Evolutionary conservation across 2,797 vertebrate species (phyloP).

Genomic region (Botia almorhae): DNA sequence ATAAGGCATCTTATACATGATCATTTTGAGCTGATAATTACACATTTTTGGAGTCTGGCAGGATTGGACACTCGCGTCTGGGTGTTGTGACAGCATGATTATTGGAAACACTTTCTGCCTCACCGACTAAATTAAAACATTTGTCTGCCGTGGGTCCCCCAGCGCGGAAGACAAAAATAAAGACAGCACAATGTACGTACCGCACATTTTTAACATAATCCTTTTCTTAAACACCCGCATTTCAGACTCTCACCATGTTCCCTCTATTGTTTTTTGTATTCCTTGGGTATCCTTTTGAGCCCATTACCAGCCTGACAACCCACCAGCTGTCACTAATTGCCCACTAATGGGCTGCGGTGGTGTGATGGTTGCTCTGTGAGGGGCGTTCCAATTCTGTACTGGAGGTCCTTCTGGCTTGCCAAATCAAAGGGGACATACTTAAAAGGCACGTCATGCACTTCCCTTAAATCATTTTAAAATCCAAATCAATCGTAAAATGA

Average conservation of each 20-base stretch:
- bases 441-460: constrained; percentile 80
- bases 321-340: constrained; percentile 88
- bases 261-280: constrained; percentile 75
- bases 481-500: constrained; percentile 64
- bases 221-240: constrained; percentile 66
- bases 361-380: constrained; percentile 80
- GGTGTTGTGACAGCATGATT: constrained; percentile 59
- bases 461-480: constrained; percentile 72
- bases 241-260: constrained; percentile 63
- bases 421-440: constrained; percentile 81
- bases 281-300: constrained; percentile 77
- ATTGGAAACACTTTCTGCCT: constrained; percentile 53
- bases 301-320: constrained; percentile 84
- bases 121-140: constrained; percentile 58
- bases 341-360: constrained; percentile 84
- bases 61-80: constrained; percentile 56
- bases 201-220: constrained; percentile 54
- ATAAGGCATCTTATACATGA: constrained; percentile 61
- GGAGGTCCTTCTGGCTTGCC: constrained; percentile 79
- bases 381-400: constrained; percentile 78
- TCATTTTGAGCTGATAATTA: constrained; percentile 61
- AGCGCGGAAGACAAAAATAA: constrained; percentile 26
- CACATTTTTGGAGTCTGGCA: constrained; percentile 52
- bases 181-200: constrained; percentile 25
- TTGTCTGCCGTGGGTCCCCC: constrained; percentile 55